phyloP scores from a whole-genome alignment of 1,140 invertebrate species.

The Heliconius nattereri region DNA sequence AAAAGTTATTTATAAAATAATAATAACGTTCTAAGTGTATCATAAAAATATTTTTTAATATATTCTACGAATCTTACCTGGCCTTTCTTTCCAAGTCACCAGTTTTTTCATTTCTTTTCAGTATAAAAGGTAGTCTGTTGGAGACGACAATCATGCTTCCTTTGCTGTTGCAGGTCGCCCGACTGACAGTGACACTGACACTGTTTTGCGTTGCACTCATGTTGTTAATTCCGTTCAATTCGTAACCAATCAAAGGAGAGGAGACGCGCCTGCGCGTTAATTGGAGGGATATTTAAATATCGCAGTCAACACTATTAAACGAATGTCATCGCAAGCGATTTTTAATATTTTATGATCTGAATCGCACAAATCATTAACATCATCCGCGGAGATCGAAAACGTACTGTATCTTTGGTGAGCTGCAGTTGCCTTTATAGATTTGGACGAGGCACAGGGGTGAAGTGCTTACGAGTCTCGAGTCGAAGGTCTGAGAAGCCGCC shows the following conservation, averaged over 20 bases:
- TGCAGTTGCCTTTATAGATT: slow-evolving; percentile 74
- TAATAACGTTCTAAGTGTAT: not conserved
- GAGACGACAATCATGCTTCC: slow-evolving; percentile 94
- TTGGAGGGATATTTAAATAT: slow-evolving; percentile 65
- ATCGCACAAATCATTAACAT: slow-evolving; percentile 60
- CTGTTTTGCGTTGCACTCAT: slow-evolving; percentile 69
- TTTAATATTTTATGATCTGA: slow-evolving; percentile 43
- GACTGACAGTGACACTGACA: slow-evolving; percentile 55
- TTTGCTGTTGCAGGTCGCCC: slow-evolving; percentile 78
- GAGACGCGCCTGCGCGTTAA: slow-evolving; percentile 64
- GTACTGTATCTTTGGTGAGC: slow-evolving; percentile 70
- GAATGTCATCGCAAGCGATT: slow-evolving; percentile 58
- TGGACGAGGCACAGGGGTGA: slow-evolving; percentile 68
- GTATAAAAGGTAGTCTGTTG: slow-evolving; percentile 93
- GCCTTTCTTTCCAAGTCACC: slow-evolving; percentile 89
- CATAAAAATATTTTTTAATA: not conserved
- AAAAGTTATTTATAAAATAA: not conserved
- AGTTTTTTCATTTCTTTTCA: slow-evolving; percentile 87
- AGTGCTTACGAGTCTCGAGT: slow-evolving; percentile 58
- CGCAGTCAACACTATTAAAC: slow-evolving; percentile 49
- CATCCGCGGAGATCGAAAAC: slow-evolving; percentile 69
- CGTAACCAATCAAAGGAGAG: slow-evolving; percentile 68
- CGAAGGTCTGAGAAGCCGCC: slow-evolving; percentile 58
- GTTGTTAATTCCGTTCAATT: slow-evolving; percentile 56
- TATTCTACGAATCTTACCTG: slow-evolving; percentile 83